Percentiles rank a stretch among this genome's conserved stretches.
These are phyloP conservation scores for Helicorthomorpha holstii DNA, from an alignment of 1,140 invertebrate species.

Conservation along the genomic window DNA sequence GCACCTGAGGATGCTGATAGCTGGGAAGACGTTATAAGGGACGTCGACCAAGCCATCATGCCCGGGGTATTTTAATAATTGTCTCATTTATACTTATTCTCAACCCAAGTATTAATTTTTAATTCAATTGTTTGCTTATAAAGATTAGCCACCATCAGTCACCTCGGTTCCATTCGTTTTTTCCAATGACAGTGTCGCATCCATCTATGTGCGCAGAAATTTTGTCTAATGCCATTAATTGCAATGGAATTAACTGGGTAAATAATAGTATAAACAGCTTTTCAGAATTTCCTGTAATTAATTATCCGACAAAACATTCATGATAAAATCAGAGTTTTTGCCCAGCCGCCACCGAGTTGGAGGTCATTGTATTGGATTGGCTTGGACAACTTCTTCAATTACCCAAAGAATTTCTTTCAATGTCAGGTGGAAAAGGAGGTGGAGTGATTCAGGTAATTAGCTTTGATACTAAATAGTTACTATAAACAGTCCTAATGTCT, in stretches of 20 bases:
- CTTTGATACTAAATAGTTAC: neutral
- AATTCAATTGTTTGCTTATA: slow-evolving; percentile 15
- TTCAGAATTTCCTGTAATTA: too few relatives aligned
- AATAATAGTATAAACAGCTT: too few relatives aligned
- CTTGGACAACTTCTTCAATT: slow-evolving; percentile 69
- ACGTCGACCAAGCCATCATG: slow-evolving; percentile 38
- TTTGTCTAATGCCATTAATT: slow-evolving; percentile 62
- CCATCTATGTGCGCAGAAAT: slow-evolving; percentile 77
- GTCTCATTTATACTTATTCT: too few relatives aligned
- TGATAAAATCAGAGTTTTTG: slow-evolving; percentile 61
- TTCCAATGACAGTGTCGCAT: slow-evolving; percentile 86
- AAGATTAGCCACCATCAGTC: slow-evolving; percentile 90
- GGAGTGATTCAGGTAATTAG: slow-evolving; percentile 72
- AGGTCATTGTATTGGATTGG: slow-evolving; percentile 91
- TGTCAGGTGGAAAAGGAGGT: slow-evolving; percentile 53
- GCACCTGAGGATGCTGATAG: slow-evolving; percentile 21
- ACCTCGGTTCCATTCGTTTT: slow-evolving; percentile 86
- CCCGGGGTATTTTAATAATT: slow-evolving; percentile 31
- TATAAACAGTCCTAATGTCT: too few relatives aligned
- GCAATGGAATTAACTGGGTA: slow-evolving; percentile 77
- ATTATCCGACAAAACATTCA: too few relatives aligned
- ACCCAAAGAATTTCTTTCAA: slow-evolving; percentile 64
- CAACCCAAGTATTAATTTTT: too few relatives aligned
- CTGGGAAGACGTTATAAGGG: slow-evolving; percentile 32
- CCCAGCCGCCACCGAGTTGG: slow-evolving; percentile 86